Conservation (phyloP, 2,888 invertebrate genomes). For the Phasia obesa region DNA sequence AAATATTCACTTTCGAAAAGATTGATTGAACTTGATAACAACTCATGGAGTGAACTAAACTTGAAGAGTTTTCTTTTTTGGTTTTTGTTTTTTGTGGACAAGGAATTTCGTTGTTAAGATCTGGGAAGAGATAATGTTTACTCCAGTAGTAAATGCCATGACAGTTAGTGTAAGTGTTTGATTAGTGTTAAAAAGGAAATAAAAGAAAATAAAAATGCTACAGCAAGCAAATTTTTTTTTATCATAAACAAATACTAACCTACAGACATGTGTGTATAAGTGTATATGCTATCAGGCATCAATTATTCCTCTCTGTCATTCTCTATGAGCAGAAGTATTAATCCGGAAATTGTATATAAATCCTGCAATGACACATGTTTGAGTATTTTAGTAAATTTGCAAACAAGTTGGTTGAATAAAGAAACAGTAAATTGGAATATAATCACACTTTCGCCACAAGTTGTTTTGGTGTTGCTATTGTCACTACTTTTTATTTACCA, state of each 20-base stretch:
- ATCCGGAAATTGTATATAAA: slow-evolving; percentile 63
- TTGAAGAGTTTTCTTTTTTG: slow-evolving; percentile 39
- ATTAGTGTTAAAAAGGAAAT: slow-evolving; percentile 36
- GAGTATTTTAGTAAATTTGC: slow-evolving; percentile 45
- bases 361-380: slow-evolving; percentile 53
- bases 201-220: slow-evolving; percentile 32
- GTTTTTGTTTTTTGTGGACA: slow-evolving; percentile 27
- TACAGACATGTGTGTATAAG: not conserved
- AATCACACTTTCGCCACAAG: slow-evolving; percentile 25
- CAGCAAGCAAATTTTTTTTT: slow-evolving; percentile 33
- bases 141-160: slow-evolving; percentile 14
- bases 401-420: slow-evolving; percentile 21
- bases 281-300: slow-evolving; percentile 35
- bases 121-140: slow-evolving; percentile 43
- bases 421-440: slow-evolving; percentile 13
- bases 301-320: slow-evolving; percentile 32
- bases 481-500: not conserved
- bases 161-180: slow-evolving; percentile 39
- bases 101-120: slow-evolving; percentile 49
- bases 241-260: not conserved
- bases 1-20: slow-evolving; percentile 73
- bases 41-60: slow-evolving; percentile 22
- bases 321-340: slow-evolving; percentile 25
- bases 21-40: slow-evolving; percentile 79
- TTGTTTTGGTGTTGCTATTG: slow-evolving; percentile 18